Evolutionary conservation across 2,888 invertebrate genomes (phyloP), one percentile per base, ranked within the genome.

Genomic region (Hoplodrina blanda): DNA sequence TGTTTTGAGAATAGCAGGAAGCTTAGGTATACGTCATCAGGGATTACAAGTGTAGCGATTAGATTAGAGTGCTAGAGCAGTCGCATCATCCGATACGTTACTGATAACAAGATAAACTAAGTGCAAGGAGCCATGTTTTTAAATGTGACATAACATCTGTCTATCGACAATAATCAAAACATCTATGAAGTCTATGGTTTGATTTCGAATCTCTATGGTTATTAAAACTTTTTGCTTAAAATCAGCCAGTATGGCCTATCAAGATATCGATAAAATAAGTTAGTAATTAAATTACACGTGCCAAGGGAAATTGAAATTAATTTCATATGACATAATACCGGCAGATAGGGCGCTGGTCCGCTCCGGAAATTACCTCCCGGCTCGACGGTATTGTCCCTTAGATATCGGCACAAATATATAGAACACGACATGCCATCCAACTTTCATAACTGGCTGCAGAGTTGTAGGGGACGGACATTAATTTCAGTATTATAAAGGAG

Each of bases 351-450:
- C 62, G 69, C 59, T 53, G 56, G 76, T 68, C 73, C 55, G 66
- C 66, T 61, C 76, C 81, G 81, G 81, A 81, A 73, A 82, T 81
- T 81, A 79, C 69, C 54, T 76, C 46, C 60, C 53, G 63, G 62
- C 63, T 57, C 67, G 37, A 57, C 56, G 54, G 62, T 69, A 69
- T 70, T 71, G 70, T 78, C 71, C 75, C 62, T 63, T 46, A 41
- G 25, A 70, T 56, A 69, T 75, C 41, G 66, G 17, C 25, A 44
- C 33, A 57, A 71, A 67, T 65, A 52, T 69, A 62, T 46, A 69
- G 33, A 69, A 20, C 49, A 62, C 59, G 65, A 69, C 52, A 66
- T 19, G 20, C 49, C 49, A 61, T 17, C 19, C 50, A 57, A 62
- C 62, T 62, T 62, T 56, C 50, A 54, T 60, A 61, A 50, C 52